Evolutionary conservation across 2,797 vertebrate genomes (phyloP), one percentile per base, ranked within the genome.

Genomic region (Sparus aurata): DNA sequence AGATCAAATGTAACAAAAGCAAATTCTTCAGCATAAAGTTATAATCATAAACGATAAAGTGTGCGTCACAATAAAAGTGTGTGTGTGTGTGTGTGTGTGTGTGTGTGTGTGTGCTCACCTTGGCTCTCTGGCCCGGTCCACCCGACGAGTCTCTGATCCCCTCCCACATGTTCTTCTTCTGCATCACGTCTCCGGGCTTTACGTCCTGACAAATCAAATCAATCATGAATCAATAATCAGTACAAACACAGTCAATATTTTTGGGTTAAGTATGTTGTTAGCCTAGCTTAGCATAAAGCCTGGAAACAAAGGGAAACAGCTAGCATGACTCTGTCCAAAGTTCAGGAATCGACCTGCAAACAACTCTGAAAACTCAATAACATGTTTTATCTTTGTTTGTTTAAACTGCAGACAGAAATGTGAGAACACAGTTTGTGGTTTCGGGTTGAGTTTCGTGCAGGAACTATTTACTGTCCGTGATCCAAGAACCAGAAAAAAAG

Each of bases 151-250:
- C 96, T 67, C 94, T 95, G 22, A 96, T 96, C 76, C 95, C 92
- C 79, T 99, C 98, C 98, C 98, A 99, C 91, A 99, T 95, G 89
- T 95, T 98, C 87, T 96, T 97, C 86, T 96, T 98, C 87, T 96
- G 97, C 94, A 97, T 91, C 0, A 98, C 97, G 34, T 98, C 98
- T 89, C 98, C 98, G 4, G 96, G 92, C 82, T 96, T 97, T 0
- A 98, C 96, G 49, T 98, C 97, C 98, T 99, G 91, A 57, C 52
- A 73, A 75, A 71, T 2, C 3, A 38, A 4, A 57, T 62, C 18
- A 65, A 34, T 15, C 34, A 5, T 34, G 7, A 43, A 52, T 77
- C 20, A 71, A 27, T 41, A 59, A 52, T 69, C n/a, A 75, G 20
- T 30, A 18, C 1, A 41, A 49, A 60, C 23, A 20, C 10, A 23